These are phyloP conservation scores for Sarcophaga rosellei DNA, from an alignment of 2,888 invertebrate genomes.

Conservation along the genomic window DNA sequence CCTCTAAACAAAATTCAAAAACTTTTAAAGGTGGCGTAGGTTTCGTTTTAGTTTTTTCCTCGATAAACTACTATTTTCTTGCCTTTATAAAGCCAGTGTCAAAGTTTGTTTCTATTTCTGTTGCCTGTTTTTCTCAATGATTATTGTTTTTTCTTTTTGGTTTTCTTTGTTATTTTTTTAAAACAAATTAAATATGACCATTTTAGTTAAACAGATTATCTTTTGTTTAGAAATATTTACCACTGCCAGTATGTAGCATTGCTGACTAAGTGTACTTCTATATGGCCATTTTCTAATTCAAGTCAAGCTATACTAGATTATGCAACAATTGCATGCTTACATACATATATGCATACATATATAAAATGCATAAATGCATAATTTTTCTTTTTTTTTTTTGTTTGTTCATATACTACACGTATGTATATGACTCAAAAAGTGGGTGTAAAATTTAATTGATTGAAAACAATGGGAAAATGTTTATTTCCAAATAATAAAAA, in stretches of 20 bases:
- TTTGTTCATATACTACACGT: too few species aligned
- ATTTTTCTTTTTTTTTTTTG: neutral
- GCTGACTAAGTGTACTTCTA: conserved; percentile 1
- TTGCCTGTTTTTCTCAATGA: neutral
- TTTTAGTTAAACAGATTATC: conserved; percentile 57
- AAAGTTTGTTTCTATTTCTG: neutral
- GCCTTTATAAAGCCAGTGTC: neutral
- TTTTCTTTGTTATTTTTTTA: conserved; percentile 3
- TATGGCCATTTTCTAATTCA: too few species aligned
- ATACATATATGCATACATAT: too few species aligned
- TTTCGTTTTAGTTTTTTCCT: neutral
- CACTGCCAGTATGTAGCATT: neutral
- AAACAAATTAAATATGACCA: conserved; percentile 59
- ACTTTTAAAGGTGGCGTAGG: conserved; percentile 12
- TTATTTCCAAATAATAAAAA: neutral
- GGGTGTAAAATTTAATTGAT: conserved; percentile 61
- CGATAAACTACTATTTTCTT: neutral
- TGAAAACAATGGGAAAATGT: conserved; percentile 44
- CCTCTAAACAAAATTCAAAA: neutral
- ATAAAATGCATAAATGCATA: too few species aligned
- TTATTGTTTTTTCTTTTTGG: neutral
- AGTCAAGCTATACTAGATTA: too few species aligned
- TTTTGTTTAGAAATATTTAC: conserved; percentile 34
- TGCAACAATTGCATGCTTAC: too few species aligned
- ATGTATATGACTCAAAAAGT: conserved; percentile 54